Evolutionary conservation across 2,797 vertebrate species (phyloP).

Genomic region (Triplophysa yarkandensis): DNA sequence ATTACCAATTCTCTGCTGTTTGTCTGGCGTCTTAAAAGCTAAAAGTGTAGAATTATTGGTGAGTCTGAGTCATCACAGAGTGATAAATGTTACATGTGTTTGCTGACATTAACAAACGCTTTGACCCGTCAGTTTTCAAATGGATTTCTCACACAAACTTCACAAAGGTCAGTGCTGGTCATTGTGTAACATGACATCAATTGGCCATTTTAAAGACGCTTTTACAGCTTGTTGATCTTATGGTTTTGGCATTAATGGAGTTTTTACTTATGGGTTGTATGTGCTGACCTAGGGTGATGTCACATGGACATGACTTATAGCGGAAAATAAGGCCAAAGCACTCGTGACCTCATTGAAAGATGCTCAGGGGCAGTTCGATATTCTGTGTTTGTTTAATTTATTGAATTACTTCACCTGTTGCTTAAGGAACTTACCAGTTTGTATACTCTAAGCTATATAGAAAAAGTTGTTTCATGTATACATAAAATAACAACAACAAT

Average conservation of each 20-base stretch:
- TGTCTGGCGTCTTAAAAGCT: neutral
- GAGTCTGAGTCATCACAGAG: neutral
- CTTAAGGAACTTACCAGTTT: slow-evolving; percentile 16
- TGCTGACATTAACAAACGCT: neutral
- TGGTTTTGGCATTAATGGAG: slow-evolving; percentile 32
- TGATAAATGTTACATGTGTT: slow-evolving; percentile 3
- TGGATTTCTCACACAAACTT: neutral
- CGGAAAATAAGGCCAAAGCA: slow-evolving; percentile 23
- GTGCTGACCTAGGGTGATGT: neutral
- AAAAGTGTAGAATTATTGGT: slow-evolving; percentile 7
- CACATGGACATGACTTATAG: slow-evolving; percentile 19
- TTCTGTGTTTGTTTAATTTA: slow-evolving; percentile 54
- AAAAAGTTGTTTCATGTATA: neutral
- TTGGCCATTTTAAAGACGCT: slow-evolving; percentile 19
- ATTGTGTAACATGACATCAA: slow-evolving; percentile 18
- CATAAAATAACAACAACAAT: no score
- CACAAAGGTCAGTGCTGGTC: neutral
- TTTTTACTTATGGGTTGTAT: slow-evolving; percentile 25
- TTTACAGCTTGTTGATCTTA: slow-evolving; percentile 22
- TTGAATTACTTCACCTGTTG: slow-evolving; percentile 48
- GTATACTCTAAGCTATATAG: slow-evolving; percentile 30
- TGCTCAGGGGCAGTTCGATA: slow-evolving; percentile 44
- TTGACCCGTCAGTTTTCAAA: neutral
- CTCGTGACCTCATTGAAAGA: slow-evolving; percentile 39
- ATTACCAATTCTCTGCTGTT: slow-evolving; percentile 21